Percentiles rank a stretch among this genome's conserved stretches.
Evolutionary conservation across 2,888 invertebrate species (phyloP).

Genomic region (Pandemis cinnamomeana): DNA sequence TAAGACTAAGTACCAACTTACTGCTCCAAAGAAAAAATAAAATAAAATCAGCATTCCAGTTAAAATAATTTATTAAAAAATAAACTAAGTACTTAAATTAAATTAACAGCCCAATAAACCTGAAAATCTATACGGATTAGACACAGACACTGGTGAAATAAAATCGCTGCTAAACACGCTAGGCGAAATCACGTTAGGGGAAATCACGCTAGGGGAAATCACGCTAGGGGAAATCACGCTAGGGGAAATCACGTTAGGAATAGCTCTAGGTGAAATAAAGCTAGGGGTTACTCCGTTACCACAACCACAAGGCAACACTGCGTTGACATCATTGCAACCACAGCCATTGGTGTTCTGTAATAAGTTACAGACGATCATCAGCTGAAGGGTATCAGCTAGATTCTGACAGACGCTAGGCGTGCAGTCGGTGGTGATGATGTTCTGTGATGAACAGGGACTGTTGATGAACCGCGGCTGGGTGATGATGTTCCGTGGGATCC

Average conservation of each 20-base stretch:
- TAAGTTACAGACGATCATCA: conserved; percentile 69
- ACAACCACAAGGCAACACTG: conserved; percentile 56
- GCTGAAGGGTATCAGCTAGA: conserved; percentile 66
- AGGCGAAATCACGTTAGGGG: conserved; percentile 46
- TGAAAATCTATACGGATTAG: conserved; percentile 28
- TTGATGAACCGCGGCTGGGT: conserved; percentile 21
- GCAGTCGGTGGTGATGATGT: conserved; percentile 69
- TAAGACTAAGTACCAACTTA: no score
- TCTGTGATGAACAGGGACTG: conserved; percentile 44
- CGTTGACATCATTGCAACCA: conserved; percentile 57
- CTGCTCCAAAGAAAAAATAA: background rate
- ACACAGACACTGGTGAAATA: background rate
- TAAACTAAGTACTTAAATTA: background rate
- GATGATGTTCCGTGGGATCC: conserved; percentile 41
- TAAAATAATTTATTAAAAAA: background rate
- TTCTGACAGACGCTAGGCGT: conserved; percentile 70
- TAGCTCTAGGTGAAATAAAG: conserved; percentile 32
- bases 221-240: conserved; percentile 46
- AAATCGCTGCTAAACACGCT: conserved; percentile 21
- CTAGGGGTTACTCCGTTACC: conserved; percentile 50
- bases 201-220: conserved; percentile 44
- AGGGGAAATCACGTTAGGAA: conserved; percentile 44
- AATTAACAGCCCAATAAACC: conserved; percentile 23
- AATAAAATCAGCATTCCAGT: conserved; percentile 1
- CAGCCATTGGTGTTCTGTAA: conserved; percentile 62